A percentile compares a stretch with the other conserved stretches of the same genome.
These are phyloP conservation scores for Equus quagga DNA, from an alignment of 2,113 vertebrate genomes.

Conservation along the genomic window DNA sequence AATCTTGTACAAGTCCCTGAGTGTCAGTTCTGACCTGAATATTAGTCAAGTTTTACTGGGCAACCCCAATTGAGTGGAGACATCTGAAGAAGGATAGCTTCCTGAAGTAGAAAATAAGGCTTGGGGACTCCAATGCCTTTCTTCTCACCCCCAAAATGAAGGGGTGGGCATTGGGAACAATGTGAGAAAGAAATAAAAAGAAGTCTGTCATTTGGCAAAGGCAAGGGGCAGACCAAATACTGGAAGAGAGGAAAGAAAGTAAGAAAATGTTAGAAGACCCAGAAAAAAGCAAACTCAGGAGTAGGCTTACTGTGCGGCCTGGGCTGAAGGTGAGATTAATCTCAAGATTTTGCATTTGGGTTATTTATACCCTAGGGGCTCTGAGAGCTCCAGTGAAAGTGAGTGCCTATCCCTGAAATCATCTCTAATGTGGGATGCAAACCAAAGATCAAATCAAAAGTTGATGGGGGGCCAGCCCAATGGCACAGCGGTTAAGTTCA, in stretches of 20 bases:
- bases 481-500: too few relatives aligned
- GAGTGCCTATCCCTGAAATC: background rate
- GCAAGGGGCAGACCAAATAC: slow-evolving; percentile 4
- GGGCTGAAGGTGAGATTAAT: slow-evolving; percentile 13
- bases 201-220: slow-evolving; percentile 34
- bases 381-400: background rate
- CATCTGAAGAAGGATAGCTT: background rate
- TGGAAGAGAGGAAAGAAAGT: slow-evolving; percentile 19
- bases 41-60: slow-evolving; percentile 9
- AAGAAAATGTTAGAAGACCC: slow-evolving; percentile 28
- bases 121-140: background rate
- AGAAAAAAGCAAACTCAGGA: slow-evolving; percentile 3
- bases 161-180: background rate
- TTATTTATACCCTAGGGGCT: background rate
- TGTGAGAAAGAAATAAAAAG: slow-evolving; percentile 45
- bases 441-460: slow-evolving; percentile 32
- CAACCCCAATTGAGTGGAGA: background rate
- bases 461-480: background rate
- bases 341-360: background rate
- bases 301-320: background rate
- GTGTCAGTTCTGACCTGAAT: slow-evolving; percentile 14
- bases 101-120: background rate
- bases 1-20: background rate
- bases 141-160: background rate
- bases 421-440: background rate